These are phyloP conservation scores for Telmatochromis sp. DNA, from an alignment of 2,113 vertebrate genomes.

Conservation along the genomic window DNA sequence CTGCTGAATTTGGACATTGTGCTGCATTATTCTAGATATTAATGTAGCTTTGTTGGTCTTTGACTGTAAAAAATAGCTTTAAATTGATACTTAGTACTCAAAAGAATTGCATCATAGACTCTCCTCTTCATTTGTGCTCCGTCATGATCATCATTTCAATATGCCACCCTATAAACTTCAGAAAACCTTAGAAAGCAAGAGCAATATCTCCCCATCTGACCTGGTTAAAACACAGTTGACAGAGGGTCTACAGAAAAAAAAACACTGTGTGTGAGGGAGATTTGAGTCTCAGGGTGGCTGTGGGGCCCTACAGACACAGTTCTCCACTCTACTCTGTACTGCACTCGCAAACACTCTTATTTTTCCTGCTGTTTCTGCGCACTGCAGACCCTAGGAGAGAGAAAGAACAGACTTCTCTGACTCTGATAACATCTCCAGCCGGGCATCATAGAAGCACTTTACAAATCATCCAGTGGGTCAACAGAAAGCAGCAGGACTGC, in stretches of 20 bases:
- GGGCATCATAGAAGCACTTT: conserved; percentile 35
- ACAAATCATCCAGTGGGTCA: conserved; percentile 11
- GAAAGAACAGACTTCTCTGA: conserved; percentile 20
- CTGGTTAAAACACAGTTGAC: conserved; percentile 8
- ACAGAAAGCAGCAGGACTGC: not conserved
- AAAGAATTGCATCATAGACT: not conserved
- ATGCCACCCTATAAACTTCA: not conserved
- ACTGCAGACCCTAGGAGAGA: conserved; percentile 15
- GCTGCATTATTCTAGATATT: not conserved
- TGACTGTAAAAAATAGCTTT: not conserved
- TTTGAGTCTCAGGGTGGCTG: not conserved
- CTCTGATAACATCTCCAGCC: conserved; percentile 47
- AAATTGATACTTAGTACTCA: not conserved
- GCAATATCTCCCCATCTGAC: not conserved
- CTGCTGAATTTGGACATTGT: not conserved
- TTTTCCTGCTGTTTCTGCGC: conserved; percentile 43
- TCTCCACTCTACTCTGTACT: conserved; percentile 11
- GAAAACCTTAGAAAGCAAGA: conserved; percentile 3
- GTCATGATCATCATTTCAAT: not conserved
- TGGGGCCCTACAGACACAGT: conserved; percentile 44
- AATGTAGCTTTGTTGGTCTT: not conserved
- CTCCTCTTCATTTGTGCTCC: not conserved
- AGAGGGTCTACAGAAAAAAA: conserved; percentile 44
- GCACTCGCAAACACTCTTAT: conserved; percentile 33
- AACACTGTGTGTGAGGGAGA: conserved; percentile 10